These are phyloP conservation scores for Zaprionus kolodkinae DNA, from an alignment of 1,140 invertebrate genomes.

Conservation along the genomic window DNA sequence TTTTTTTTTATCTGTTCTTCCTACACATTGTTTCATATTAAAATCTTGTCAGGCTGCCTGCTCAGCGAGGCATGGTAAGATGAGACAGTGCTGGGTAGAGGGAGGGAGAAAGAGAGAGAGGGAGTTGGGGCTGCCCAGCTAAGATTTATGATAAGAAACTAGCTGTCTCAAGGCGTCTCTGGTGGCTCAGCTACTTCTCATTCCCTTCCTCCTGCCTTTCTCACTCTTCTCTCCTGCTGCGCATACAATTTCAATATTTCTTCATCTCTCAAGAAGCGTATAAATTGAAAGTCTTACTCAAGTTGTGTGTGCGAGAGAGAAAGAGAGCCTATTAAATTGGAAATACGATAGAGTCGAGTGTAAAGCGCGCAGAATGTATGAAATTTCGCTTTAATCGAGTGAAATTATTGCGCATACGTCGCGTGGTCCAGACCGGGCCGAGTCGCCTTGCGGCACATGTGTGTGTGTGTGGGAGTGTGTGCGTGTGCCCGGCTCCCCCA, in stretches of 20 bases:
- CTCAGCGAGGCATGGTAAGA: slow-evolving; percentile 11
- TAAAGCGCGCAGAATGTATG: not conserved
- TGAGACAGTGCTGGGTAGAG: not conserved
- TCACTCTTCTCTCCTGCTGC: not conserved
- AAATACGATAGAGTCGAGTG: slow-evolving; percentile 56
- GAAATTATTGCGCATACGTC: slow-evolving; percentile 62
- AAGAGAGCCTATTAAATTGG: slow-evolving; percentile 58
- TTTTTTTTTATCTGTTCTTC: not conserved
- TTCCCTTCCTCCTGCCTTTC: no score
- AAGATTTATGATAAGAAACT: slow-evolving; percentile 75
- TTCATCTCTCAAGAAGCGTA: slow-evolving; percentile 56
- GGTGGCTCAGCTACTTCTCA: not conserved
- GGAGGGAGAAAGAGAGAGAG: no score
- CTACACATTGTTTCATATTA: slow-evolving; percentile 20
- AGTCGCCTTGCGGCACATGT: no score
- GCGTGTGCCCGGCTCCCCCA: not conserved
- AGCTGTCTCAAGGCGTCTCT: slow-evolving; percentile 50
- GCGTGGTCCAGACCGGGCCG: slow-evolving; percentile 38
- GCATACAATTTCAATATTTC: slow-evolving; percentile 80
- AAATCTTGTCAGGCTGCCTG: slow-evolving; percentile 18
- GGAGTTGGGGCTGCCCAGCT: slow-evolving; percentile 38
- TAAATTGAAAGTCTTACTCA: slow-evolving; percentile 79
- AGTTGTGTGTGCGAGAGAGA: slow-evolving; percentile 34
- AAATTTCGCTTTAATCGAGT: slow-evolving; percentile 19
- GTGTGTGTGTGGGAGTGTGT: not conserved